A percentile compares a stretch with the other conserved stretches of the same genome.
These are phyloP conservation scores for Sylvia atricapilla DNA, from an alignment of 2,113 vertebrate species.

Conservation along the genomic window DNA sequence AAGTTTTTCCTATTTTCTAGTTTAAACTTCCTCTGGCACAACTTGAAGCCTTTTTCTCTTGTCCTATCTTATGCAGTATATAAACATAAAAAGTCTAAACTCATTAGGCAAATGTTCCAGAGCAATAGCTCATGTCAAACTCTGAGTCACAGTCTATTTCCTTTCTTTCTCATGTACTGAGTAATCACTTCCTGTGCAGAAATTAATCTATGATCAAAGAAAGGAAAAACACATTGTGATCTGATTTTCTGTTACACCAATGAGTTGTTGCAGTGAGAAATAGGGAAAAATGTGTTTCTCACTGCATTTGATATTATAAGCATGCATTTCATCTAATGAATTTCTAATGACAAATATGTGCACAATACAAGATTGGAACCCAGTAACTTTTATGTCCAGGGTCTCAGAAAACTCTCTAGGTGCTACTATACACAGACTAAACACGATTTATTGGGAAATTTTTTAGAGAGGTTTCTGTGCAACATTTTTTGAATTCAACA, in stretches of 20 bases:
- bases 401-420: neutral
- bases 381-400: neutral
- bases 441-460: neutral
- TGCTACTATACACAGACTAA: neutral
- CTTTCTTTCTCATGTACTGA: neutral
- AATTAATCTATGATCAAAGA: neutral
- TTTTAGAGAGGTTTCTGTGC: neutral
- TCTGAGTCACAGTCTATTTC: neutral
- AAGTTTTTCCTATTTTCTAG: neutral
- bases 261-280: neutral
- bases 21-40: neutral
- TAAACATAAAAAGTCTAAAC: neutral
- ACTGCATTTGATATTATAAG: neutral
- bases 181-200: neutral
- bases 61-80: neutral
- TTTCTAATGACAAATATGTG: neutral
- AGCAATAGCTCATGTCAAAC: neutral
- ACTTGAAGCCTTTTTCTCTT: neutral
- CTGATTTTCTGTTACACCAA: neutral
- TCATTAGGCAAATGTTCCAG: neutral
- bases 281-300: neutral
- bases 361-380: neutral
- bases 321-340: neutral
- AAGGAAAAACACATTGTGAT: neutral
- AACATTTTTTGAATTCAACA: neutral